These are phyloP conservation scores for Microplitis deprimator DNA, from an alignment of 2,888 invertebrate genomes.

Conservation along the genomic window DNA sequence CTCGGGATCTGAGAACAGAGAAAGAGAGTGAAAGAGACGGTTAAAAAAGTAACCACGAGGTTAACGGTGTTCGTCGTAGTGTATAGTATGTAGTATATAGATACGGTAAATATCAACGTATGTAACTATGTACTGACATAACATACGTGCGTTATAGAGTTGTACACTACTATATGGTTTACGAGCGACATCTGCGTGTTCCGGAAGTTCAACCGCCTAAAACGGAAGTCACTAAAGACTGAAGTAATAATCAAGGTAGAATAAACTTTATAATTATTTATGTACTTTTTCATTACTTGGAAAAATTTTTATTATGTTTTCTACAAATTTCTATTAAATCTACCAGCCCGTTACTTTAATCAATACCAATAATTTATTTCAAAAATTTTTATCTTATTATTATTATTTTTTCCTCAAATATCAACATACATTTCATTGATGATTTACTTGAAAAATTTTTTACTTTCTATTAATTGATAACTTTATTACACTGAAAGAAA, in stretches of 20 bases:
- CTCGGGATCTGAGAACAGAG: background rate
- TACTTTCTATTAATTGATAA: too few species aligned
- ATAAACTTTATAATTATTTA: background rate
- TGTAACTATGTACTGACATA: background rate
- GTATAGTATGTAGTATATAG: background rate
- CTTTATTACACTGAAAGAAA: too few species aligned
- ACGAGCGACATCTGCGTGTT: slow-evolving; percentile 28
- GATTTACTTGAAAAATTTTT: too few species aligned
- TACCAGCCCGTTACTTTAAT: too few species aligned
- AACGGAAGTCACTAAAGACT: slow-evolving; percentile 22
- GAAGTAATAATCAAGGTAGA: background rate
- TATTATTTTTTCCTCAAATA: too few species aligned
- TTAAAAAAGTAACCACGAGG: slow-evolving; percentile 12
- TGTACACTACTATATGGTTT: background rate
- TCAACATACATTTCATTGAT: too few species aligned
- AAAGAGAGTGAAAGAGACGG: slow-evolving; percentile 12
- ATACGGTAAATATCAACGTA: background rate
- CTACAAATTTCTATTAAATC: too few species aligned
- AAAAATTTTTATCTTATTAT: too few species aligned
- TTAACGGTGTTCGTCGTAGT: slow-evolving; percentile 39
- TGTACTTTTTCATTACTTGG: background rate
- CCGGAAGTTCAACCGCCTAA: slow-evolving; percentile 20
- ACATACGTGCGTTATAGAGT: background rate
- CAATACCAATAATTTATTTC: too few species aligned
- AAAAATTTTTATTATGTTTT: too few species aligned